Percentiles rank a stretch among this genome's conserved stretches.
phyloP scores from a whole-genome alignment of 2,797 vertebrate genomes.

The Peromyscus eremicus region DNA sequence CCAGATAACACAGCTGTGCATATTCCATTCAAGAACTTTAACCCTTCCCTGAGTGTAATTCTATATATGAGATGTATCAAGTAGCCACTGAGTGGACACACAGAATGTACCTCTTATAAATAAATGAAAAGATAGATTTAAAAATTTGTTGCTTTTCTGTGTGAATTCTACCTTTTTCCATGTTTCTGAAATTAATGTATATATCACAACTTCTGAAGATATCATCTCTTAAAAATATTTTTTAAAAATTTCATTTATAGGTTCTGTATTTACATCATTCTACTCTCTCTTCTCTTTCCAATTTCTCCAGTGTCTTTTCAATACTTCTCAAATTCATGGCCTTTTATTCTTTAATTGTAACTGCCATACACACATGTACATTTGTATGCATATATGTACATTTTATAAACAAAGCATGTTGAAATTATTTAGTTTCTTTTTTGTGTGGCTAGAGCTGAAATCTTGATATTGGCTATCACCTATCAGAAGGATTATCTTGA shows the following conservation, averaged over 20 bases:
- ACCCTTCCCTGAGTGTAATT: not conserved
- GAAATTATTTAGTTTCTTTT: not conserved
- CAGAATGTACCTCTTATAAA: not conserved
- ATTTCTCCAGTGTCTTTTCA: not conserved
- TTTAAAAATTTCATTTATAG: not conserved
- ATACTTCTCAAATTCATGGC: not conserved
- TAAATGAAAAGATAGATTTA: not conserved
- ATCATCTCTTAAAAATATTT: not conserved
- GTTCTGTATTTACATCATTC: not conserved
- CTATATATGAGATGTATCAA: not conserved
- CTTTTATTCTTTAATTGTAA: not conserved
- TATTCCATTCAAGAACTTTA: not conserved
- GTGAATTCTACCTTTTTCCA: slow-evolving; percentile 4
- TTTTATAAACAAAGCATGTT: not conserved
- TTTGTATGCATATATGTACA: not conserved
- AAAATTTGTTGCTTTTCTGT: not conserved
- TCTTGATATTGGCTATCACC: not conserved
- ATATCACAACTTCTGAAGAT: not conserved
- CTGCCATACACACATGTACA: no score
- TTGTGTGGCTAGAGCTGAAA: not conserved
- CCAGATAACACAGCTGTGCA: not conserved
- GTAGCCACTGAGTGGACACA: not conserved
- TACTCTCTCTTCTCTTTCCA: not conserved
- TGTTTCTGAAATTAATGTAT: not conserved
- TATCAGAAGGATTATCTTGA: not conserved